These are phyloP conservation scores for Achlya flavicornis DNA, from an alignment of 2,888 invertebrate species.

Conservation along the genomic window DNA sequence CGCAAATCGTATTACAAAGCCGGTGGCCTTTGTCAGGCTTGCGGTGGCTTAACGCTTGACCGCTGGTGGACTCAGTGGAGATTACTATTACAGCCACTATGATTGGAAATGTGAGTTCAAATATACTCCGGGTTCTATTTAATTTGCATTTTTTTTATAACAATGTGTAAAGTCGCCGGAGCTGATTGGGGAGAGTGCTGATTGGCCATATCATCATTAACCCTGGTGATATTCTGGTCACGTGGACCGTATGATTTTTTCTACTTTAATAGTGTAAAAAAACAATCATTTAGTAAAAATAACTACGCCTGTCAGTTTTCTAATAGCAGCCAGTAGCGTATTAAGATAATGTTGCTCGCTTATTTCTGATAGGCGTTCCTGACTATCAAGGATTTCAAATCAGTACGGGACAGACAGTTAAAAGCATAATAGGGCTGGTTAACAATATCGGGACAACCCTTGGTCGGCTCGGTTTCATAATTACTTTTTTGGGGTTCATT, in stretches of 20 bases:
- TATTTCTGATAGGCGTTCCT: not conserved
- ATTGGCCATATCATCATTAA: no score
- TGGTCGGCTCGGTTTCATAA: slow-evolving; percentile 37
- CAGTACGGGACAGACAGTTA: slow-evolving; percentile 19
- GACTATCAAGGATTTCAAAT: slow-evolving; percentile 1
- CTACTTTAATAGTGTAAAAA: no score
- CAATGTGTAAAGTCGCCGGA: not conserved
- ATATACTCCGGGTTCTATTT: not conserved
- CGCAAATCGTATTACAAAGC: slow-evolving; percentile 29
- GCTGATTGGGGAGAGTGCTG: no score
- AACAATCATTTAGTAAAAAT: no score
- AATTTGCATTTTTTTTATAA: slow-evolving; percentile 10
- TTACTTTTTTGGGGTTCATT: slow-evolving; percentile 40
- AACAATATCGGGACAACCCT: slow-evolving; percentile 26
- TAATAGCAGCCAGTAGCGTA: slow-evolving; percentile 30
- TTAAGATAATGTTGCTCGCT: slow-evolving; percentile 11
- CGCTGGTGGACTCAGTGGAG: not conserved
- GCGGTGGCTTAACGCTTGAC: not conserved
- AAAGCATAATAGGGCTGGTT: slow-evolving; percentile 27
- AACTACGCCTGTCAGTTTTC: slow-evolving; percentile 31
- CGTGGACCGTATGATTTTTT: no score
- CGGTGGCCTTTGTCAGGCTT: slow-evolving; percentile 13
- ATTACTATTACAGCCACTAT: slow-evolving; percentile 7
- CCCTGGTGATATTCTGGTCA: no score
- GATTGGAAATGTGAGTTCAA: slow-evolving; percentile 1